Percentiles rank a stretch among this genome's conserved stretches.
Conservation (phyloP, 2,113 vertebrate species). For the Ardeotis arabs region DNA sequence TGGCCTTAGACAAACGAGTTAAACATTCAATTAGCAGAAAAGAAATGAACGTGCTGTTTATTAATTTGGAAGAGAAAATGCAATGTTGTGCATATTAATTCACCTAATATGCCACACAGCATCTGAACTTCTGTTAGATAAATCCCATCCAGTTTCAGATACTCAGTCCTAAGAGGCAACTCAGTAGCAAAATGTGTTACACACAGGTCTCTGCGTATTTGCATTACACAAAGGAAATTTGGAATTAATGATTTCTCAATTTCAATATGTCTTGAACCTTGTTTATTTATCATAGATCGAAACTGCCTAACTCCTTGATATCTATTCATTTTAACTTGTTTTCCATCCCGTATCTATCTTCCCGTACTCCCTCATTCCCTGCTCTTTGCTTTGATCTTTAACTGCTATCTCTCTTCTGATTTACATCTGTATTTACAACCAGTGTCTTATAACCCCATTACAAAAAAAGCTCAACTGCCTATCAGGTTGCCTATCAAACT, state of each 20-base stretch:
- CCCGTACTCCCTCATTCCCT: background rate
- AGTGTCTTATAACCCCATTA: background rate
- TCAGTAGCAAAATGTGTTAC: background rate
- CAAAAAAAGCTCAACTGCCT: background rate
- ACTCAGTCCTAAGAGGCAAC: background rate
- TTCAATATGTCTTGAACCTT: background rate
- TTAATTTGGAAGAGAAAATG: conserved; percentile 47
- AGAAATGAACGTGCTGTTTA: conserved; percentile 38
- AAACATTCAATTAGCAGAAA: conserved; percentile 63
- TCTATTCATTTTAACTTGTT: background rate
- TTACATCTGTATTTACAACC: background rate
- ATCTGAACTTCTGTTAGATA: background rate
- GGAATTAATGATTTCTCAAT: background rate
- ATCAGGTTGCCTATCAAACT: background rate
- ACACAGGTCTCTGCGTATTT: background rate
- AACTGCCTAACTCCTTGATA: background rate
- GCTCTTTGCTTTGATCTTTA: conserved; percentile 21
- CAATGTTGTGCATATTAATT: conserved; percentile 26
- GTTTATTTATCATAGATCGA: background rate
- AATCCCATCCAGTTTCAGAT: conserved; percentile 11
- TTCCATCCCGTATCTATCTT: background rate
- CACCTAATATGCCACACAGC: background rate
- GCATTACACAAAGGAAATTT: background rate
- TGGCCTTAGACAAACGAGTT: conserved; percentile 63
- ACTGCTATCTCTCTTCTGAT: background rate